phyloP scores from a whole-genome alignment of 1,140 invertebrate genomes.

The Drosophila rufa region DNA sequence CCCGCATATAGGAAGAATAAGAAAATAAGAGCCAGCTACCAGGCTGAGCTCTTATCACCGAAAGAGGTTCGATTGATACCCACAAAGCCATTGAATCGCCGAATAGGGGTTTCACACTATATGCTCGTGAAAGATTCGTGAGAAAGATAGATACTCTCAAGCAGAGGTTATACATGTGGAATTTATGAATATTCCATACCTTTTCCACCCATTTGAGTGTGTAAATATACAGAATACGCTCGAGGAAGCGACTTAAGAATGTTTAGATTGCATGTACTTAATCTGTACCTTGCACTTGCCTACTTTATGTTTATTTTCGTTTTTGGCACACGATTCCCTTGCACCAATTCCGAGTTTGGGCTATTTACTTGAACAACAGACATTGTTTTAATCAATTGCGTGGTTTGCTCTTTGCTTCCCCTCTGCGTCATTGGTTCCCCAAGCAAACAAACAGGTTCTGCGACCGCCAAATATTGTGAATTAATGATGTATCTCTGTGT shows the following conservation, averaged over 20 bases:
- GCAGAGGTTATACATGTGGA: too few species aligned
- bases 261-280: conserved; percentile 11
- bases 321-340: conserved; percentile 73
- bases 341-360: conserved; percentile 66
- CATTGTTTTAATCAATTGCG: conserved; percentile 72
- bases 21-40: conserved; percentile 5
- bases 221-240: background rate
- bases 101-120: background rate
- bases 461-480: conserved; percentile 57
- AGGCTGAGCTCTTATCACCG: conserved; percentile 26
- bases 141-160: background rate
- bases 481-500: conserved; percentile 51
- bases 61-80: conserved; percentile 6
- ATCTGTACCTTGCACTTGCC: conserved; percentile 10
- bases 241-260: background rate
- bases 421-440: conserved; percentile 26
- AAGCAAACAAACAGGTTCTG: conserved; percentile 30
- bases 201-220: background rate
- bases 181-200: too few species aligned
- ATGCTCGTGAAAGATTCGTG: background rate
- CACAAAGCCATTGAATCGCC: background rate
- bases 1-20: conserved; percentile 27
- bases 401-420: conserved; percentile 43
- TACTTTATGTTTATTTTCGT: conserved; percentile 67
- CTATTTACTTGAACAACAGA: conserved; percentile 60